Conservation (phyloP, 2,797 vertebrate species). For the Kryptolebias ocellatus region DNA sequence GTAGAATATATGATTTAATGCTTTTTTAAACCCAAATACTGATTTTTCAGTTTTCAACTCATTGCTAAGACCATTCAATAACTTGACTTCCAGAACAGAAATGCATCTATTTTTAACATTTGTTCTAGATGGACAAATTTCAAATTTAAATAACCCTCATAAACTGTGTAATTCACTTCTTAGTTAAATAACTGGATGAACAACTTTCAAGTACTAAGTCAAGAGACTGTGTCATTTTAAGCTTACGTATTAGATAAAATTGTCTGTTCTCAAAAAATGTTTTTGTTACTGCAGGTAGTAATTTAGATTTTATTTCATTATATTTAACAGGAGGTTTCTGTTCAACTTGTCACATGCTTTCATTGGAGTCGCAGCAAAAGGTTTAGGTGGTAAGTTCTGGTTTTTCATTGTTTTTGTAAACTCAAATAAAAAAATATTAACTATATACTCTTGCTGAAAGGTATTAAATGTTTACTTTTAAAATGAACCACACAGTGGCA, state of each 20-base stretch:
- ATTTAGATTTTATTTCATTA: not conserved
- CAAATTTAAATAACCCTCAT: too few species aligned
- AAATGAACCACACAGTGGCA: constrained; percentile 68
- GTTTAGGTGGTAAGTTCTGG: constrained; percentile 71
- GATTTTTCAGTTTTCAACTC: too few species aligned
- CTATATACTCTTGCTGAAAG: rapidly evolving
- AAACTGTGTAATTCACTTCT: too few species aligned
- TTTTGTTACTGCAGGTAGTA: not conserved
- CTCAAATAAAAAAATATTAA: not conserved
- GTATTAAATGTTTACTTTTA: not conserved
- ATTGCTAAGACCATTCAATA: too few species aligned
- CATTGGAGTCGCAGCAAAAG: constrained; percentile 71
- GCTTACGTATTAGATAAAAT: too few species aligned
- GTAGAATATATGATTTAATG: too few species aligned
- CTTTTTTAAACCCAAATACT: too few species aligned
- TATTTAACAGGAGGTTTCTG: constrained; percentile 70
- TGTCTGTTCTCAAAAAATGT: not conserved
- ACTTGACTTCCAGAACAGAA: too few species aligned
- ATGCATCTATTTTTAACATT: too few species aligned
- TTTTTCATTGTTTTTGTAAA: not conserved
- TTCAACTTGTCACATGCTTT: constrained; percentile 77
- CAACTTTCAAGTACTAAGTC: too few species aligned
- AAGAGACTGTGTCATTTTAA: too few species aligned
- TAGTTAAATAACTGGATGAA: too few species aligned
- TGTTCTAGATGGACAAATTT: not conserved